Conservation (phyloP, 2,797 vertebrate species). For the Characodon lateralis region DNA sequence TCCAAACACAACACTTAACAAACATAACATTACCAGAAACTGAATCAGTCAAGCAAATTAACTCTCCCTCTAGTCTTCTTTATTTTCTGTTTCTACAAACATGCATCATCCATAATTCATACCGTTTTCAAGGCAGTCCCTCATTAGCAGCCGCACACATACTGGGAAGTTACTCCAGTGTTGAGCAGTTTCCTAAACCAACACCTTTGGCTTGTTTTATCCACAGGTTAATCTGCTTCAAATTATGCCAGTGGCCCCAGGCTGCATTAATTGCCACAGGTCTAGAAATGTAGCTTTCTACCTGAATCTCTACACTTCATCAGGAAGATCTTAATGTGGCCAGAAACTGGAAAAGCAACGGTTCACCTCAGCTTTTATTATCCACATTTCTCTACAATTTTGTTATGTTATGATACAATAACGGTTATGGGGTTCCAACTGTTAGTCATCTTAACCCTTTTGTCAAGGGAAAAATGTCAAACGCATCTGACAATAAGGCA, state of each 20-base stretch:
- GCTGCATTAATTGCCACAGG: slow-evolving; percentile 85
- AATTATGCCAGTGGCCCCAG: slow-evolving; percentile 80
- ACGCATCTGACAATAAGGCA: slow-evolving; percentile 23
- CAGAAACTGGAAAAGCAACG: slow-evolving; percentile 39
- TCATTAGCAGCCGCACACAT: slow-evolving; percentile 57
- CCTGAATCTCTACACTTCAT: slow-evolving; percentile 43
- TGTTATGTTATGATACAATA: slow-evolving; percentile 37
- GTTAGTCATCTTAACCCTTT: slow-evolving; percentile 20
- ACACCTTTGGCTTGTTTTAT: slow-evolving; percentile 85
- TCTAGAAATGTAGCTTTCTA: slow-evolving; percentile 66
- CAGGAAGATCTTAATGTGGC: slow-evolving; percentile 51
- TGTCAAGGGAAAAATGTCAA: slow-evolving; percentile 50
- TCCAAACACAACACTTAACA: slow-evolving; percentile 1
- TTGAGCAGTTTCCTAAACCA: slow-evolving; percentile 85
- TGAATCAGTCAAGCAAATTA: neutral
- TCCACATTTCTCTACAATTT: slow-evolving; percentile 28
- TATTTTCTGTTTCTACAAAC: slow-evolving; percentile 33
- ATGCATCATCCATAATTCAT: slow-evolving; percentile 62
- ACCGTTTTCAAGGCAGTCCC: slow-evolving; percentile 34
- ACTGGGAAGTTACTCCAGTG: slow-evolving; percentile 73
- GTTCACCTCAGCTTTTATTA: slow-evolving; percentile 44
- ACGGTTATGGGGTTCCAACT: slow-evolving; percentile 24
- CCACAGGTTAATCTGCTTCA: slow-evolving; percentile 87
- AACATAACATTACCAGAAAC: neutral
- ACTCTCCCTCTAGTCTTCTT: slow-evolving; percentile 16